phyloP scores from a whole-genome alignment of 2,888 invertebrate species.

The Nymphalis c-album region DNA sequence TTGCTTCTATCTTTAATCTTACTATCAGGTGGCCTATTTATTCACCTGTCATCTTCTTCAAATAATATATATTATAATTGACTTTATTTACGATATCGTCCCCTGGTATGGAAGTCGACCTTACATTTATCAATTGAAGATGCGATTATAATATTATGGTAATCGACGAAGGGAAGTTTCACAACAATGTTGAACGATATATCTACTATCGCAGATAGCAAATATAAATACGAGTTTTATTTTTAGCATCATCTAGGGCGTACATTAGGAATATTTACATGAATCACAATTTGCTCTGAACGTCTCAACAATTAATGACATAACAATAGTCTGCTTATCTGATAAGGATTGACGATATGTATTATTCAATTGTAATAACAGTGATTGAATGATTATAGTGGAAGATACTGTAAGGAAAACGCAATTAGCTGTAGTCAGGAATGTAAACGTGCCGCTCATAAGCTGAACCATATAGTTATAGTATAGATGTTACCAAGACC shows the following conservation, averaged over 20 bases:
- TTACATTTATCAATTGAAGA: slow-evolving; percentile 5
- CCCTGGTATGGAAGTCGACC: background rate
- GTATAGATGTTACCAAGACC: no score
- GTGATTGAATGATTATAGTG: slow-evolving; percentile 33
- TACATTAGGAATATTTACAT: slow-evolving; percentile 23
- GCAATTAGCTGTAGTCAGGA: slow-evolving; percentile 5
- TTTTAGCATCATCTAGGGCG: slow-evolving; percentile 8
- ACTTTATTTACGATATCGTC: no score
- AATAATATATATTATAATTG: no score
- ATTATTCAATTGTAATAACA: slow-evolving; percentile 37
- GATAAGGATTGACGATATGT: slow-evolving; percentile 43
- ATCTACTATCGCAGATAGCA: background rate
- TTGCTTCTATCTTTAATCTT: no score
- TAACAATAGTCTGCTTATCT: slow-evolving; percentile 49
- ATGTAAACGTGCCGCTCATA: background rate
- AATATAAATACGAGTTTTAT: background rate
- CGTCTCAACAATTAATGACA: slow-evolving; percentile 41
- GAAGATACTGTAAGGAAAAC: background rate
- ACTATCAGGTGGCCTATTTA: no score
- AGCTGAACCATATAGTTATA: no score
- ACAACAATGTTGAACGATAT: background rate
- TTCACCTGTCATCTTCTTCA: no score
- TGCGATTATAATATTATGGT: slow-evolving; percentile 17
- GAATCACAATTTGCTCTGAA: slow-evolving; percentile 11
- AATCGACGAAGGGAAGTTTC: slow-evolving; percentile 8